These are phyloP conservation scores for Actenoides hombroni DNA, from an alignment of 2,113 vertebrate species.

Conservation along the genomic window DNA sequence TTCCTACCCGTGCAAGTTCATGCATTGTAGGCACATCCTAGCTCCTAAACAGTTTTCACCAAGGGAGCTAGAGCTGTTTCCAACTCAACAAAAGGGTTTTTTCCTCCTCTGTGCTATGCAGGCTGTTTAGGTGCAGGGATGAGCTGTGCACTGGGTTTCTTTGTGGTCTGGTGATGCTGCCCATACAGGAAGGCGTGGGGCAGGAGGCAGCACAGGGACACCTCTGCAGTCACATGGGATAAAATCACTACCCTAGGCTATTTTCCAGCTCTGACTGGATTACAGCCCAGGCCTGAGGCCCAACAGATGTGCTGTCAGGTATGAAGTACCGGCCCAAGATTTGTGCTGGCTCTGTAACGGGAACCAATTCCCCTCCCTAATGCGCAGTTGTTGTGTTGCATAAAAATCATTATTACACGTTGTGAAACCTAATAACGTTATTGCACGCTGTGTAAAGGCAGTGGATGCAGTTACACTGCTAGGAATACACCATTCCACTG, in stretches of 20 bases:
- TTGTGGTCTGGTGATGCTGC: not conserved
- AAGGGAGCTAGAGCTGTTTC: not conserved
- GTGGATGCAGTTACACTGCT: not conserved
- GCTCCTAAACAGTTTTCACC: not conserved
- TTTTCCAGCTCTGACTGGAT: not conserved
- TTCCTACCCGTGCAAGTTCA: not conserved
- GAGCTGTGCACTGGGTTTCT: not conserved
- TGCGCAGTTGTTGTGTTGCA: not conserved
- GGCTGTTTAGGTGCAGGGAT: not conserved
- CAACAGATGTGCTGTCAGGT: not conserved
- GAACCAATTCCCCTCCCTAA: constrained; percentile 10
- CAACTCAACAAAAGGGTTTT: not conserved
- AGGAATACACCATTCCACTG: not conserved
- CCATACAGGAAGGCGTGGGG: not conserved
- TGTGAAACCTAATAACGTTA: constrained; percentile 49
- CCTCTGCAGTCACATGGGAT: not conserved
- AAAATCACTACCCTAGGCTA: not conserved
- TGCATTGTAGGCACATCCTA: not conserved
- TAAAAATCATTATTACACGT: constrained; percentile 23
- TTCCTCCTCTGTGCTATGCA: not conserved
- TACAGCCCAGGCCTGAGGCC: not conserved
- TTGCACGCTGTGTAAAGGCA: constrained; percentile 17
- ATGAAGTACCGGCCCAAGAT: not conserved
- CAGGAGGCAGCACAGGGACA: not conserved
- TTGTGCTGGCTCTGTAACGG: not conserved